phyloP scores from a whole-genome alignment of 2,797 vertebrate genomes.

The Monodelphis domestica region DNA sequence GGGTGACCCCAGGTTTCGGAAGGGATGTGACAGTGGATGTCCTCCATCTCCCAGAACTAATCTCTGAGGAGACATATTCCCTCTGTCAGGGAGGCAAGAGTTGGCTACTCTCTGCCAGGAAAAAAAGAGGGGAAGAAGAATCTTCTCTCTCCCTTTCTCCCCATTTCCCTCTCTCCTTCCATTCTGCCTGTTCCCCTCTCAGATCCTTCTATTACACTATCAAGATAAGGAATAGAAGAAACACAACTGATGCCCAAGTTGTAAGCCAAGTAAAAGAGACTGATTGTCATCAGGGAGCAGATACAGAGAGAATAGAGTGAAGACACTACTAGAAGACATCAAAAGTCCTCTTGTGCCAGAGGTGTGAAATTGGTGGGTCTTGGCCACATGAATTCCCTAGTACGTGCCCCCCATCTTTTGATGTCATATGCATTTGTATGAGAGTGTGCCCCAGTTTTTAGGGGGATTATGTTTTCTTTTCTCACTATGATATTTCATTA shows the following conservation, averaged over 20 bases:
- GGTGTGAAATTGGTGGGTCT: too few relatives aligned
- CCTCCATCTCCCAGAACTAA: too few relatives aligned
- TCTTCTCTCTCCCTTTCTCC: too few relatives aligned
- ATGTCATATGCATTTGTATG: background rate
- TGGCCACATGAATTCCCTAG: background rate
- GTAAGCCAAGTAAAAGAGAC: background rate
- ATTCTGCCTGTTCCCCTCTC: too few relatives aligned
- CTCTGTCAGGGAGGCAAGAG: too few relatives aligned
- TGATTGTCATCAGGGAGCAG: background rate
- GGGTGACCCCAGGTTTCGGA: too few relatives aligned
- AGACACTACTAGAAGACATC: background rate
- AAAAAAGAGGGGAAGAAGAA: too few relatives aligned
- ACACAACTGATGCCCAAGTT: background rate
- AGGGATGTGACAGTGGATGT: too few relatives aligned
- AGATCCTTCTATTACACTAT: too few relatives aligned
- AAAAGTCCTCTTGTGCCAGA: background rate
- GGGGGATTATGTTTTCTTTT: background rate
- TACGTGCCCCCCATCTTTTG: background rate
- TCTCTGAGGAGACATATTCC: too few relatives aligned
- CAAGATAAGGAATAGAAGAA: background rate
- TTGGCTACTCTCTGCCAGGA: too few relatives aligned
- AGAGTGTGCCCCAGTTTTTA: background rate
- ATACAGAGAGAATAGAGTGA: background rate
- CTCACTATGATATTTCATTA: background rate
- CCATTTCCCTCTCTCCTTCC: too few relatives aligned